Evolutionary conservation across 2,797 vertebrate genomes (phyloP).

Genomic region (Vultur gryphus): DNA sequence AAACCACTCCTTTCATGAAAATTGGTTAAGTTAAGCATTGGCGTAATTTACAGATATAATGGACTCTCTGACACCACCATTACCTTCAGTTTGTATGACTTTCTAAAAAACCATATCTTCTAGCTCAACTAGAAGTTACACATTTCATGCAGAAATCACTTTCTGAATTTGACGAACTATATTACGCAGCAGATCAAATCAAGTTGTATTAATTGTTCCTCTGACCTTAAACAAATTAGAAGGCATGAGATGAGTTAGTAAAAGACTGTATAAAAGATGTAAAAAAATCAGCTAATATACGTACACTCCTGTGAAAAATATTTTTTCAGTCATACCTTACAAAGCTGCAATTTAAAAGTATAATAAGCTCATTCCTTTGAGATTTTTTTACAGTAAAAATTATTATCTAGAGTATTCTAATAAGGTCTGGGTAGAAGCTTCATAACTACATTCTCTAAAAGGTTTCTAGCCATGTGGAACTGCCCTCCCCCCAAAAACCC

Average conservation of each 20-base stretch:
- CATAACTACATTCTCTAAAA: background rate
- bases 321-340: background rate
- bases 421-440: background rate
- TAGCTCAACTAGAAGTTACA: background rate
- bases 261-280: background rate
- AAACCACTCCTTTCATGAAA: no score
- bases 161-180: background rate
- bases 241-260: background rate
- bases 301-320: background rate
- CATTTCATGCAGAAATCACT: background rate
- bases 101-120: background rate
- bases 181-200: background rate
- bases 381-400: background rate
- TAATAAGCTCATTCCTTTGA: background rate
- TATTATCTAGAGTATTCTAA: background rate
- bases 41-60: background rate
- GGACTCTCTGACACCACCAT: background rate
- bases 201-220: background rate
- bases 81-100: background rate
- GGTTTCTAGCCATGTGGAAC: background rate
- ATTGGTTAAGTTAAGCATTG: background rate
- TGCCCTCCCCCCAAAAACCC: accelerated
- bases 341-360: background rate
- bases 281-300: background rate
- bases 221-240: background rate